Conservation (phyloP, 2,797 vertebrate genomes). For the Squalus acanthias region DNA sequence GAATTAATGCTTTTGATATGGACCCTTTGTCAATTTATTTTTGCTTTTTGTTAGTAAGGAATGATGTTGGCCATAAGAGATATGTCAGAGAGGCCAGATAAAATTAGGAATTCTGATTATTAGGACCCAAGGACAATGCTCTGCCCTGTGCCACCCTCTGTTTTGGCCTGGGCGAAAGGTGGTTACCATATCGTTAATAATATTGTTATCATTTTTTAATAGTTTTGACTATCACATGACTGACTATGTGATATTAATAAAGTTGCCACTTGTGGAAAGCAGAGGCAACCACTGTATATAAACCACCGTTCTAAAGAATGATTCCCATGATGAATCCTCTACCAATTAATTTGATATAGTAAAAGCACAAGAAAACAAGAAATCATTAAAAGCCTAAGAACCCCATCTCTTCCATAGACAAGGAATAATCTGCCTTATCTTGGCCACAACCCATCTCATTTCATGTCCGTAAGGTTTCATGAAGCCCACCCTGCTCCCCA, state of each 20-base stretch:
- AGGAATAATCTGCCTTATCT: not conserved
- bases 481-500: not conserved
- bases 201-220: not conserved
- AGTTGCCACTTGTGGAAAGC: not conserved
- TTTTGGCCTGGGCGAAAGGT: not conserved
- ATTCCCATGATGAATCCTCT: not conserved
- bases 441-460: not conserved
- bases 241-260: not conserved
- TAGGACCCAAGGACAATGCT: no score
- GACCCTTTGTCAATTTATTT: no score
- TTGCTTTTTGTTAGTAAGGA: no score
- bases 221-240: not conserved
- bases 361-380: not conserved
- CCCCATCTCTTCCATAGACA: not conserved
- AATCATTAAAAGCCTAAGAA: not conserved
- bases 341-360: not conserved
- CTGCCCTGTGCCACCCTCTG: no score
- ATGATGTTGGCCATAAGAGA: no score
- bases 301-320: not conserved
- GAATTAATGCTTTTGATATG: no score
- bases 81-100: no score
- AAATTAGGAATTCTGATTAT: no score
- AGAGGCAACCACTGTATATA: not conserved
- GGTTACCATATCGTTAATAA: not conserved
- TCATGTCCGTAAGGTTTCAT: not conserved